Evolutionary conservation across 2,797 vertebrate genomes (phyloP), one percentile per base, ranked within the genome.

Genomic region (Carcharodon carcharias): DNA sequence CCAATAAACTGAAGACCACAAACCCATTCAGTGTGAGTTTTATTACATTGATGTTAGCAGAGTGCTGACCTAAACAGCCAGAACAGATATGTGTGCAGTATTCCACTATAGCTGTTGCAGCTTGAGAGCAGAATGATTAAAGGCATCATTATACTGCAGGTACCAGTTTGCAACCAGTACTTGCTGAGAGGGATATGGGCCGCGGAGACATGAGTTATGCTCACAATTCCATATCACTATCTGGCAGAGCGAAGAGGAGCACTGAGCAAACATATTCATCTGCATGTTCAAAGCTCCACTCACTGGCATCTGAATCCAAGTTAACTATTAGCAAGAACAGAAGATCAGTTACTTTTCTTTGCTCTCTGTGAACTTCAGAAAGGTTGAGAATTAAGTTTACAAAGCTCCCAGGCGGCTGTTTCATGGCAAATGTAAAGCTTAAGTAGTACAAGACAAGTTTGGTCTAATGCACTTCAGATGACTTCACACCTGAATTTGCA

Each of bases 1-100:
- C n/a, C n/a, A 95, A 71, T 95, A 95, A 56, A 35, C 28, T 54
- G 67, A 73, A 95, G 94, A 73, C 69, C 50, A 56, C 94, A 58
- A 56, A 54, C 11, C 11, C 31, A 56, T 95, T 95, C 31, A n/a
- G 45, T 77, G 40, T 11, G 69, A 56, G 94, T 95, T 95, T 95
- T 73, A 73, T 95, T 71, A 23, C 94, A 58, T 95, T 73, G 67
- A n/a, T 95, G 45, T 77, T 73, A 35, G 93, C 11, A 50, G 21
- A 28, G 23, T 50, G 69, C 26, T 73, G 50, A 95, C 77, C 69
- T 71, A 16, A 73, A 73, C 1, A 35, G 94, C 54, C 50, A 35
- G 94, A 71, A 31, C 26, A 73, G 94, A 56, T 71, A 54, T 61
- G 35, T 16, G 54, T 23, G 89, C 87, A 65, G 3, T 67, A 26